Evolutionary conservation across 35 echinoderm and acorn worm species (phyloP).

Genomic region (Apostichopus californicus): DNA sequence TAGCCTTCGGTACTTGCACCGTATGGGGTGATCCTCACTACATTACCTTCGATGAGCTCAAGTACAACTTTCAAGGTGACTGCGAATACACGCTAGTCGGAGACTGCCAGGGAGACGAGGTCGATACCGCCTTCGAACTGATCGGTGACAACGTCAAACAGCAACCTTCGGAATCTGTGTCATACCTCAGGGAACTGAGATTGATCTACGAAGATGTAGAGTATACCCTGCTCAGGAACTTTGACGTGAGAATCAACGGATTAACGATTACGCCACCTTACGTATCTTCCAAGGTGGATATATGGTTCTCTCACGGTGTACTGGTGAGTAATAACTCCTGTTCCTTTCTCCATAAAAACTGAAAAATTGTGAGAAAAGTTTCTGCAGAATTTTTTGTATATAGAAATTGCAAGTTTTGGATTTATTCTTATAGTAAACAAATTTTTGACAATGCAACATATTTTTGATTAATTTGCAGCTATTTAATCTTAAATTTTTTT

Average conservation of each 20-base stretch:
- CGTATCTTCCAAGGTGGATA: background rate
- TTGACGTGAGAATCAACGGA: slow-evolving; percentile 20
- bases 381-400: too few species aligned
- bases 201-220: slow-evolving; percentile 45
- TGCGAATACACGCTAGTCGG: slow-evolving; percentile 3
- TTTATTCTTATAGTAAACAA: too few species aligned
- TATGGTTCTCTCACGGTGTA: slow-evolving; percentile 36
- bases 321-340: background rate
- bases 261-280: slow-evolving; percentile 17
- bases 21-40: slow-evolving; percentile 90
- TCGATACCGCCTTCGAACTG: slow-evolving; percentile 55
- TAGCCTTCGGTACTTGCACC: slow-evolving; percentile 65
- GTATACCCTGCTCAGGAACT: slow-evolving; percentile 48
- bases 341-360: too few species aligned
- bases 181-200: slow-evolving; percentile 53
- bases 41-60: slow-evolving; percentile 75
- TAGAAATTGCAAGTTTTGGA: too few species aligned
- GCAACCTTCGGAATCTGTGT: slow-evolving; percentile 64
- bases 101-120: slow-evolving; percentile 17
- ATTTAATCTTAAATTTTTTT: too few species aligned
- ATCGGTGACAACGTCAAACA: slow-evolving; percentile 68
- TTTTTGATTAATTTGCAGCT: too few species aligned
- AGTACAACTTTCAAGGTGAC: slow-evolving; percentile 70
- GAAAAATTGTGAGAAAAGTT: too few species aligned
- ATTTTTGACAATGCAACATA: too few species aligned